These are phyloP conservation scores for Apaloderma vittatum DNA, from an alignment of 2,113 vertebrate genomes.

Conservation along the genomic window DNA sequence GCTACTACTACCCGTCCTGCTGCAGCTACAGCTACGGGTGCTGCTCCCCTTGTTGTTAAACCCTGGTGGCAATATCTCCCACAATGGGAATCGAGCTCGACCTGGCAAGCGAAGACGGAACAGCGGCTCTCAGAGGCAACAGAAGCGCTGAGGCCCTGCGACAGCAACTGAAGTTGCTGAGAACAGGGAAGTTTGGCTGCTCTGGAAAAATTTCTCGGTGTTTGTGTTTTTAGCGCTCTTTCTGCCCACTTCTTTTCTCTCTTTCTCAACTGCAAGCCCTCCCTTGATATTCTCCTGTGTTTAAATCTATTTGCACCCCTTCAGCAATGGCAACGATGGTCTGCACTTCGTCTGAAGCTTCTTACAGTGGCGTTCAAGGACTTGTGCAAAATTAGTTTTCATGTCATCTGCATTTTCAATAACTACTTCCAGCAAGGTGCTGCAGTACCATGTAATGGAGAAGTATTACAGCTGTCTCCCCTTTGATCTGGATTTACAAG, in stretches of 20 bases:
- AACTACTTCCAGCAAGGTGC: not conserved
- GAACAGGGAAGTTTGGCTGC: not conserved
- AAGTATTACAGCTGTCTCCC: not conserved
- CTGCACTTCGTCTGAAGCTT: not conserved
- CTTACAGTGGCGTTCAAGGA: not conserved
- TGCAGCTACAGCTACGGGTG: not conserved
- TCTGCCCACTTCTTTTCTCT: not conserved
- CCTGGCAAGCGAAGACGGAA: not conserved
- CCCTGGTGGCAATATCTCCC: fast-evolving
- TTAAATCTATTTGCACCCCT: not conserved
- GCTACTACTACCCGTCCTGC: not conserved
- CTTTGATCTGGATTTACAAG: slow-evolving; percentile 53
- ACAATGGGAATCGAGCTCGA: fast-evolving
- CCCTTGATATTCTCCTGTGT: fast-evolving
- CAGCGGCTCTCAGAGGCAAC: fast-evolving
- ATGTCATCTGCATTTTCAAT: slow-evolving; percentile 18
- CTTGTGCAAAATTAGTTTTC: not conserved
- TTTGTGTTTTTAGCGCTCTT: not conserved
- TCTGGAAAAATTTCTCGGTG: not conserved
- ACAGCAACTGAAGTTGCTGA: not conserved
- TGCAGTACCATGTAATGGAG: not conserved
- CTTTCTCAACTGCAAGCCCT: not conserved
- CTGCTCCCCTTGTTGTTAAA: slow-evolving; percentile 29
- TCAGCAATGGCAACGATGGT: fast-evolving
- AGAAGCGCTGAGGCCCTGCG: fast-evolving